Conservation (phyloP, 1,140 invertebrate species). For the Rhopalosiphum padi region DNA sequence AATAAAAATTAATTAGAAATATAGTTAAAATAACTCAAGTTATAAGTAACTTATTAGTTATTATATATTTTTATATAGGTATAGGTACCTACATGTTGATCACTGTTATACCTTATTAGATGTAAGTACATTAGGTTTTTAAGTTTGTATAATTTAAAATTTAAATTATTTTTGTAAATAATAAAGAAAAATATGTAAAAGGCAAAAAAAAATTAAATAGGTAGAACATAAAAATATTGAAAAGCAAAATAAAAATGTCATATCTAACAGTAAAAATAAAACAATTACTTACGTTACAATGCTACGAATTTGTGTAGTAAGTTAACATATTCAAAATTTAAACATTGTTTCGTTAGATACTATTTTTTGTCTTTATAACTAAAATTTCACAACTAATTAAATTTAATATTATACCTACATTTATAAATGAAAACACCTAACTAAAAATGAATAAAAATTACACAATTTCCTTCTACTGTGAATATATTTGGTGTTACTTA, state of each 20-base stretch:
- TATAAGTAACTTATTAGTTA: too few species aligned
- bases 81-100: too few species aligned
- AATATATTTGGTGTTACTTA: background rate
- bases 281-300: background rate
- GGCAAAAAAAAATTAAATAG: background rate
- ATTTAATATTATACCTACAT: background rate
- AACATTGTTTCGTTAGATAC: background rate
- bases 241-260: background rate
- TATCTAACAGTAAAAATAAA: background rate
- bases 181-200: background rate
- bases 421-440: background rate
- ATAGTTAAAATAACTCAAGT: too few species aligned
- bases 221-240: background rate
- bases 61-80: too few species aligned
- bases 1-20: too few species aligned
- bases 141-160: too few species aligned
- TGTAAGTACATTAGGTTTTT: too few species aligned
- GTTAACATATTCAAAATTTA: background rate
- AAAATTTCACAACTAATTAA: background rate
- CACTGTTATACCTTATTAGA: too few species aligned
- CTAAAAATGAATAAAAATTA: background rate
- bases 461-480: background rate
- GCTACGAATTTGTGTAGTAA: background rate
- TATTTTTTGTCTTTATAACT: background rate
- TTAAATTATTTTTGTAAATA: too few species aligned